Base-by-base conservation (phyloP, 2,888 invertebrate species). In the Lasioglossum oenotherae region DNA sequence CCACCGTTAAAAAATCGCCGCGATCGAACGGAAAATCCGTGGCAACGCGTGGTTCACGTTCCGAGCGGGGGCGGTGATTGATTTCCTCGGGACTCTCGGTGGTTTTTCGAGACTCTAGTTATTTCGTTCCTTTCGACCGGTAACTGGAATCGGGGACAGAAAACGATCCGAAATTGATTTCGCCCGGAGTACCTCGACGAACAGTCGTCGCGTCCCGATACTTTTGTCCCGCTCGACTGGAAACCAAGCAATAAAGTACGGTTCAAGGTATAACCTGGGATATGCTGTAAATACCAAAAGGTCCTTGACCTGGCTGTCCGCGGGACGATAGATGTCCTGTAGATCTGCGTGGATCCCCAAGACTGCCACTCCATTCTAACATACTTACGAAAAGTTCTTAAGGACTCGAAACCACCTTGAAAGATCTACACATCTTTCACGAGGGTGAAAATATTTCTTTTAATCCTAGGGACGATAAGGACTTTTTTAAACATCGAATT, bases 101-200 rank as follows among this genome's bases (percentile, higher is more conserved):
- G 74, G 69, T 57, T 80, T 80, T 80, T 38, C 82, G 57, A 71
- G 73, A 74, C 74, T 80, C 81, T 57, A 35, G 82, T 82, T 82
- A 80, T 80, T 57, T 67, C 80, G 74, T 82, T 74, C 69, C 38
- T 57, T 82, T 27, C 74, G 80, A 23, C 31, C 82, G 69, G 53
- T n/a, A 31, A 69, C 74, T 12, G 81, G 35, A 19, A 27, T 57
- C 46, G 57, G 23, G 57, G 64, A 74, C 38, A 78, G 77, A 82
- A 57, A 67, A 82, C 80, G 67, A 80, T 74, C 14, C 53, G 80
- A 80, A 69, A 80, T 82, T 80, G 82, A 82, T 82, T 81, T 69
- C 69, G 57, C 38, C 53, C 16, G 67, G 64, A 49, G 46, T 67
- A 67, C n/a, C 74, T 27, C 35, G 53, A 10, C 80, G 46, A 31